Evolutionary conservation across 2,113 vertebrate genomes (phyloP).

Genomic region (Gallinago undulata): DNA sequence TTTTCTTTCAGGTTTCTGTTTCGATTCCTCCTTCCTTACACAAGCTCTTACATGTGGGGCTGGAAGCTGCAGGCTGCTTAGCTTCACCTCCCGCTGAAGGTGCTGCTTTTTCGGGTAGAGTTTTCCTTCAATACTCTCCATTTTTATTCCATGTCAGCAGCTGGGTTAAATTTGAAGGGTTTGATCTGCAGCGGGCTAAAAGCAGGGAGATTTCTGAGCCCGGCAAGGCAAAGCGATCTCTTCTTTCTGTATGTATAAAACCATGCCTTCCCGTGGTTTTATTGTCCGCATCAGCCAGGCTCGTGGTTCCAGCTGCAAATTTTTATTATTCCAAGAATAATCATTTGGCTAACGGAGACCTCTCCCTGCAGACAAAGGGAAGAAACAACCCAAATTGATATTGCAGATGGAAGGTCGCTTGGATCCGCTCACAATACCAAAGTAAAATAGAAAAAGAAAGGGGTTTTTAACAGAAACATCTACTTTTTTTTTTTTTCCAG

Average conservation of each 20-base stretch:
- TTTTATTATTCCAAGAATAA: constrained; percentile 58
- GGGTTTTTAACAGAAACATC: not conserved
- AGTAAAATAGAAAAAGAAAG: not conserved
- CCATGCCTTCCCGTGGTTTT: not conserved
- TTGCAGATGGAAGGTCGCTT: not conserved
- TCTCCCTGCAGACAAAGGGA: constrained; percentile 21
- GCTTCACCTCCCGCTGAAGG: not conserved
- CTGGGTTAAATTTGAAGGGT: not conserved
- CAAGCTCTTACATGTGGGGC: not conserved
- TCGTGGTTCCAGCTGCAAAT: constrained; percentile 45
- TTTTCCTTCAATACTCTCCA: not conserved
- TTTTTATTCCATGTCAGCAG: not conserved
- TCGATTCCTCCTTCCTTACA: not conserved
- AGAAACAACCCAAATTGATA: not conserved
- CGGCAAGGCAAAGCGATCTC: not conserved
- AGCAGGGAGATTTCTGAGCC: not conserved
- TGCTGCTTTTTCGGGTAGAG: not conserved
- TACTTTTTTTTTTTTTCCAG: rapidly evolving
- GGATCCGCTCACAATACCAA: not conserved
- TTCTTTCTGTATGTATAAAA: not conserved
- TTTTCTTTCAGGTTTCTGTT: constrained; percentile 3
- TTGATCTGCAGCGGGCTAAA: not conserved
- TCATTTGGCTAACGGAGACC: not conserved
- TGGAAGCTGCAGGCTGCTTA: not conserved
- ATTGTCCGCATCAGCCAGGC: constrained; percentile 11